Percentiles rank a stretch among this genome's conserved stretches.
Evolutionary conservation across 2,113 vertebrate species (phyloP).

Genomic region (Malurus melanocephalus): DNA sequence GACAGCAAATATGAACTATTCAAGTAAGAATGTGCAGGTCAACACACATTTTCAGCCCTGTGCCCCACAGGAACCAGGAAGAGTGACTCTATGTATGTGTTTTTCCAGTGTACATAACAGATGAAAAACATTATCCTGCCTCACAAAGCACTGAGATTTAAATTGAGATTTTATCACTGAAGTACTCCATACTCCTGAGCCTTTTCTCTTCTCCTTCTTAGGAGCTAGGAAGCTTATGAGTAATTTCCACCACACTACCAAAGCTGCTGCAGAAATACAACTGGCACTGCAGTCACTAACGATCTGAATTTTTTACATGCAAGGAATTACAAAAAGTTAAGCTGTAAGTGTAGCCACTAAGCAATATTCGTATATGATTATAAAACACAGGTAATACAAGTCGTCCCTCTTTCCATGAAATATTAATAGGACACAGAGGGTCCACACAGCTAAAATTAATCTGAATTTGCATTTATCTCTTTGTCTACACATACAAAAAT

Average conservation of each 20-base stretch:
- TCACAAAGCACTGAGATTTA: not conserved
- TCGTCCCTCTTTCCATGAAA: not conserved
- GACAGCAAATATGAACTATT: not conserved
- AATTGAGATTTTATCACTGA: not conserved
- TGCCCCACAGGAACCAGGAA: not conserved
- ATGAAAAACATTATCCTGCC: not conserved
- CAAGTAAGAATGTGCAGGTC: not conserved
- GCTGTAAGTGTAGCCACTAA: not conserved
- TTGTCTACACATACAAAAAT: not conserved
- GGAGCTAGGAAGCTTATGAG: not conserved
- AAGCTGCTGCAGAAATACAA: not conserved
- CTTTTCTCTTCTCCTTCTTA: not conserved
- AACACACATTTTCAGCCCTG: not conserved
- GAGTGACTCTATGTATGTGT: accelerated
- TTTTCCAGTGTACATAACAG: not conserved
- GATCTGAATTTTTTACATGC: not conserved
- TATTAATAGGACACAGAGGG: not conserved
- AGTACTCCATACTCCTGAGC: not conserved
- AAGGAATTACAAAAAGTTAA: not conserved
- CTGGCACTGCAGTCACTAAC: not conserved
- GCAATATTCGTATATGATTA: not conserved
- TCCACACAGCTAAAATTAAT: not conserved
- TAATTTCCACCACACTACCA: not conserved
- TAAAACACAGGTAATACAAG: not conserved
- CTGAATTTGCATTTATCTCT: not conserved